Conservation (phyloP, 2,113 vertebrate genomes). For the Colistium nudipinnis region DNA sequence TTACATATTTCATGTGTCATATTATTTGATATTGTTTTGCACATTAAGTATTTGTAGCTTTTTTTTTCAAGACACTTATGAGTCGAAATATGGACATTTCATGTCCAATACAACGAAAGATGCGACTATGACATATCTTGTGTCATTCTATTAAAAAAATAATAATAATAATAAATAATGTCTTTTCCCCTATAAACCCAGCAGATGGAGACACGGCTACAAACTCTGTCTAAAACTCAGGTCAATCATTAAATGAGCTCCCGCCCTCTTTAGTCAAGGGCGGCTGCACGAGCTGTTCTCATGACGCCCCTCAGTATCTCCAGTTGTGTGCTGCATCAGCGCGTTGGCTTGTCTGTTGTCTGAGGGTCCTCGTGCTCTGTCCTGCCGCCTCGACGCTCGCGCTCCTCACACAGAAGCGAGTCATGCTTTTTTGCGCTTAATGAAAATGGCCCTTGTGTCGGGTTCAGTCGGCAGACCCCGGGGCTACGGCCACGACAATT, state of each 20-base stretch:
- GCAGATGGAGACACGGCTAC: not conserved
- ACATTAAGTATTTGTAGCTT: no score
- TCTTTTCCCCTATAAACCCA: not conserved
- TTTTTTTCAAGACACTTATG: no score
- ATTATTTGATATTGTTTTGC: no score
- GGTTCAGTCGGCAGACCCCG: not conserved
- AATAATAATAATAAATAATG: no score
- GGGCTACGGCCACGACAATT: not conserved
- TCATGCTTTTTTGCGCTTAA: not conserved
- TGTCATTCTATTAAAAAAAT: no score
- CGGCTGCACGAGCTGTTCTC: not conserved
- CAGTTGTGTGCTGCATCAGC: not conserved
- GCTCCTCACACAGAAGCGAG: not conserved
- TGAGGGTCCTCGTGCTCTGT: conserved; percentile 9
- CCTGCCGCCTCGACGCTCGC: not conserved
- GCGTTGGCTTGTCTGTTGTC: conserved; percentile 40
- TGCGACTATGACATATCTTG: no score
- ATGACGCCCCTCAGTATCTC: not conserved
- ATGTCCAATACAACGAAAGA: no score
- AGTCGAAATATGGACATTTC: no score
- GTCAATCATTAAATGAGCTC: not conserved
- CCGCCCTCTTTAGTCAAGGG: not conserved
- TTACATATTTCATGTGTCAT: no score
- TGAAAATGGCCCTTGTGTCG: not conserved
- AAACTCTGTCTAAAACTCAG: not conserved